A percentile compares a stretch with the other conserved stretches of the same genome.
These are phyloP conservation scores for Ecdyonurus torrentis DNA, from an alignment of 2,888 invertebrate species.

Conservation along the genomic window DNA sequence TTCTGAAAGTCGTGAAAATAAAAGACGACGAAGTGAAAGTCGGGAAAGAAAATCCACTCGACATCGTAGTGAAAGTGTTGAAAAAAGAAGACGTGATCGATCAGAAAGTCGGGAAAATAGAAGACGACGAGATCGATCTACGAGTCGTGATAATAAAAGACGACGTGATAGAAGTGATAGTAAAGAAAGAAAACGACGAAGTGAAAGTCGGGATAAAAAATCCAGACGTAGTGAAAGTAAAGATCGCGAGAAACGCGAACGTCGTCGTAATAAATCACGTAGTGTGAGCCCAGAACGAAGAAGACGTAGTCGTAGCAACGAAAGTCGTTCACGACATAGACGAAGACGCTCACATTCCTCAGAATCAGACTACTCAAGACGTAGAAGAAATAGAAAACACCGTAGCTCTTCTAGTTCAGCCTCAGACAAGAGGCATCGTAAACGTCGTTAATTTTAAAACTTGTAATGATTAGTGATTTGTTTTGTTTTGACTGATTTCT, in stretches of 20 bases:
- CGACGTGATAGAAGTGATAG: too few species aligned
- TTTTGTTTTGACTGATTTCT: too few species aligned
- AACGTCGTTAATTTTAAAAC: too few species aligned
- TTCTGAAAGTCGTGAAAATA: too few species aligned
- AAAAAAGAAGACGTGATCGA: background rate
- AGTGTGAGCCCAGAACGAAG: too few species aligned
- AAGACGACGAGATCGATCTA: background rate
- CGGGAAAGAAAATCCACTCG: background rate
- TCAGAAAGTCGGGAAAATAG: too few species aligned
- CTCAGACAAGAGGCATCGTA: background rate
- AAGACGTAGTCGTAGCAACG: background rate
- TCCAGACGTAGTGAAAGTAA: background rate
- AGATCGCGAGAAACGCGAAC: background rate
- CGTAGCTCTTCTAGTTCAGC: background rate
- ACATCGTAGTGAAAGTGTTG: background rate
- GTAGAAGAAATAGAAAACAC: background rate
- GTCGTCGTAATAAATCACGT: too few species aligned
- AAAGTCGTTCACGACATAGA: background rate
- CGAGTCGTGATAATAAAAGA: too few species aligned
- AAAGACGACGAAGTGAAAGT: background rate
- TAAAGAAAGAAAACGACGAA: too few species aligned
- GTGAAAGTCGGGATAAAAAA: background rate
- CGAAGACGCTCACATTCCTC: background rate
- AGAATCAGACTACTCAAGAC: background rate
- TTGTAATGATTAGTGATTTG: too few species aligned